Evolutionary conservation across 2,113 vertebrate species (phyloP), one percentile per base, ranked within the genome.

Genomic region (Catagonus wagneri): DNA sequence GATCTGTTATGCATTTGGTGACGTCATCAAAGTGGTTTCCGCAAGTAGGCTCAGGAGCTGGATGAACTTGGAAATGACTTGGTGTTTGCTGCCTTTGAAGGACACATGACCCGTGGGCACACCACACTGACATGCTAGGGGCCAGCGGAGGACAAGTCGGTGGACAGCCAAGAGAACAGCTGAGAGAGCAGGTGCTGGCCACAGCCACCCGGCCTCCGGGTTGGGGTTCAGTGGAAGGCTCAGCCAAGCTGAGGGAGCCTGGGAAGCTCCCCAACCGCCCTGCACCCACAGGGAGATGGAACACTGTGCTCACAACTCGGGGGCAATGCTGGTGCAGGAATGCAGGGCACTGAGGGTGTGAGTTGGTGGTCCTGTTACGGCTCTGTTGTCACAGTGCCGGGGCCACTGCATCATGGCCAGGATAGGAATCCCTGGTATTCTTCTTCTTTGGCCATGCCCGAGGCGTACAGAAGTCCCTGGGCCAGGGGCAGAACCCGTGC

Each of bases 311-410:
- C 2, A n/a, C 16, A 12, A 7, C 14, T 10, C 69, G 4, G 36
- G 36, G 54, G 2, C 11, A 13, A 80, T 19, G 36, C 44, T 44
- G 4, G 44, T 44, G 44, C 44, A 44, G 44, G 44, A 44, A 32
- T 20, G 7, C 50, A 54, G 27, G 36, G 22, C 69, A 27, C 44
- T 44, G 44, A 44, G 44, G 44, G 44, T 8, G 8, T 8, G 5
- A 44, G 44, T 44, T 44, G 44, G 5, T 69, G 22, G 50, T 27
- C 20, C 16, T 6, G 52, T 86, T 4, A 50, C 8, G 83, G 19
- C 29, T 60, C 86, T 0, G 1, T 56, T 0, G 7, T 8, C 29
- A 22, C 19, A 87, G 29, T 15, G 2, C n/a, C 13, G 2, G 11
- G 6, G 1, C 4, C 56, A 52, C 32, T 34, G 58, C 8, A 44